These are phyloP conservation scores for Craseonycteris thonglongyai DNA, from an alignment of 2,113 vertebrate genomes.

Conservation along the genomic window DNA sequence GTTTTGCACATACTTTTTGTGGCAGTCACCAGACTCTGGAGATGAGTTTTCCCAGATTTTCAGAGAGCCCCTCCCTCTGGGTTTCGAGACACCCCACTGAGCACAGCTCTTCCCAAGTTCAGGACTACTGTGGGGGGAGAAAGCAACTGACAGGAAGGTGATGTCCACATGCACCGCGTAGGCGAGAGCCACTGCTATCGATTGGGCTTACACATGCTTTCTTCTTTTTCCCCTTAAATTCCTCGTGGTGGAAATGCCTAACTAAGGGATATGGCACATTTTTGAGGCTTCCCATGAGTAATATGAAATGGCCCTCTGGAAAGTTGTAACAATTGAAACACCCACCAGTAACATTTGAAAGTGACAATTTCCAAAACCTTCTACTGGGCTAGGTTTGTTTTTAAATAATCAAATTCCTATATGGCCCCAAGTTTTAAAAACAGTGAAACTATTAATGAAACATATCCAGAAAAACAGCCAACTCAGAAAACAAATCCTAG, in stretches of 20 bases:
- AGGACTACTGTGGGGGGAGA: not conserved
- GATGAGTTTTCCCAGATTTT: not conserved
- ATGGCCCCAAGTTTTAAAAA: not conserved
- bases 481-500: not conserved
- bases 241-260: conserved; percentile 56
- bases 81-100: not conserved
- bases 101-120: not conserved
- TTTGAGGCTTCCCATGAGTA: conserved; percentile 70
- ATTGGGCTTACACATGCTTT: not conserved
- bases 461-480: not conserved
- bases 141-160: not conserved
- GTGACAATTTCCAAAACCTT: conserved; percentile 45
- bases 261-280: conserved; percentile 64
- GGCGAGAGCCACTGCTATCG: not conserved
- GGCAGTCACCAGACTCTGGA: not conserved
- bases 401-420: not conserved
- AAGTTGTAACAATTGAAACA: conserved; percentile 45
- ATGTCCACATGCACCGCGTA: not conserved
- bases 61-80: not conserved
- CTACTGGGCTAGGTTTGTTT: not conserved
- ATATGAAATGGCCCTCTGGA: conserved; percentile 64
- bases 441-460: not conserved
- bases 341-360: conserved; percentile 17
- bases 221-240: conserved; percentile 41
- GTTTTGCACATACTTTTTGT: not conserved